Conservation (phyloP, 2,888 invertebrate species). For the Caradrina clavipalpis region DNA sequence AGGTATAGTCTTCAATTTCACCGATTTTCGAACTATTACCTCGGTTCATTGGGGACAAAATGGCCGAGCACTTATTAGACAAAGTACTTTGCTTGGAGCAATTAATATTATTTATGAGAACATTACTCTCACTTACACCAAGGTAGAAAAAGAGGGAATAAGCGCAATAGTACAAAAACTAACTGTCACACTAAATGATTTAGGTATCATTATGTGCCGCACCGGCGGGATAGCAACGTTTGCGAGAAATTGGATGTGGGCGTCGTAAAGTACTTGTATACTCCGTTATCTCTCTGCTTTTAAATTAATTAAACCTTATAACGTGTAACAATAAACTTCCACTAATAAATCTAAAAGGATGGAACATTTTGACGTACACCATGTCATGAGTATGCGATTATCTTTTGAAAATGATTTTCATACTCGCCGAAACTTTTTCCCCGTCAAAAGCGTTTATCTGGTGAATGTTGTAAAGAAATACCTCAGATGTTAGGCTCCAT, state of each 20-base stretch:
- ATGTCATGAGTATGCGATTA: slow-evolving; percentile 32
- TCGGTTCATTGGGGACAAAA: background rate
- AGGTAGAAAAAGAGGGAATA: slow-evolving; percentile 33
- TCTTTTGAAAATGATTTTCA: slow-evolving; percentile 12
- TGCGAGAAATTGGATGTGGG: slow-evolving; percentile 66
- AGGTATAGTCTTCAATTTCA: background rate
- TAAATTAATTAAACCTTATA: slow-evolving; percentile 57
- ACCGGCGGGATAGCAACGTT: slow-evolving; percentile 54
- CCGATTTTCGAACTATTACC: background rate
- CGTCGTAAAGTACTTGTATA: slow-evolving; percentile 59
- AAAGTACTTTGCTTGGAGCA: slow-evolving; percentile 7
- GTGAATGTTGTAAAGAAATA: slow-evolving; percentile 23
- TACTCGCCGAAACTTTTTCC: slow-evolving; percentile 13
- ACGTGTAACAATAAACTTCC: slow-evolving; percentile 45
- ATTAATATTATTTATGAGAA: slow-evolving; percentile 38
- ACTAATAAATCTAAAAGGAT: slow-evolving; percentile 41
- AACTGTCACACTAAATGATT: slow-evolving; percentile 64
- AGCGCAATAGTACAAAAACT: slow-evolving; percentile 54
- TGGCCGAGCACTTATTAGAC: slow-evolving; percentile 6
- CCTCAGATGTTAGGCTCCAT: slow-evolving; percentile 18
- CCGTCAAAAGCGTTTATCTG: slow-evolving; percentile 11
- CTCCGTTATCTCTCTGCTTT: slow-evolving; percentile 52
- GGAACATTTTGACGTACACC: slow-evolving; percentile 4
- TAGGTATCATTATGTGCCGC: slow-evolving; percentile 58
- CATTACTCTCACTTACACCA: slow-evolving; percentile 49